phyloP scores from a whole-genome alignment of 1,140 invertebrate species.

The Drosophila seguyi region DNA sequence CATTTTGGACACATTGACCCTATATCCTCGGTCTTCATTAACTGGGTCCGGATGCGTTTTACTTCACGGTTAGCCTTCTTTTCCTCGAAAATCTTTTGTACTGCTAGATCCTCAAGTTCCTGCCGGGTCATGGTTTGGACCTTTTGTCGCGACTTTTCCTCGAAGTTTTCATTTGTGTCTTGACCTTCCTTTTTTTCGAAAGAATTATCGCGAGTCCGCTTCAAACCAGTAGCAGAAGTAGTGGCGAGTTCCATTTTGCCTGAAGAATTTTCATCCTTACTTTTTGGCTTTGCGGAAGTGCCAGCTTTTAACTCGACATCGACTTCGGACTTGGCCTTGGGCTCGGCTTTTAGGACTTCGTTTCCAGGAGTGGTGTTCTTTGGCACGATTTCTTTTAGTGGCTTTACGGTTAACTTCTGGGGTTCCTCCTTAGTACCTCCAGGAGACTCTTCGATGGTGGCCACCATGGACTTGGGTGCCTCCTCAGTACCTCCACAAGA shows the following conservation, averaged over 20 bases:
- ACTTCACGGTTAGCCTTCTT: constrained; percentile 89
- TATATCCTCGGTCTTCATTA: too few relatives aligned
- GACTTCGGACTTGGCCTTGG: neutral
- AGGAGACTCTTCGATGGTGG: too few relatives aligned
- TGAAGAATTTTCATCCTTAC: neutral
- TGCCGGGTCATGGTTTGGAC: constrained; percentile 85
- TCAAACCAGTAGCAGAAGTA: neutral
- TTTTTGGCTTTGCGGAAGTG: neutral
- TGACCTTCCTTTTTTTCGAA: too few relatives aligned
- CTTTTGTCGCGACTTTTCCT: too few relatives aligned
- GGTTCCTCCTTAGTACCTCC: neutral
- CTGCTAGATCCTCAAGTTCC: constrained; percentile 90
- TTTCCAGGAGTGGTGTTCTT: neutral
- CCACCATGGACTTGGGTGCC: too few relatives aligned
- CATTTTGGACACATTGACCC: too few relatives aligned
- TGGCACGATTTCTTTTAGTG: neutral
- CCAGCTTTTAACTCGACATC: neutral
- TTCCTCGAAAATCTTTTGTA: constrained; percentile 90
- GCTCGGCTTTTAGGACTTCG: too few relatives aligned
- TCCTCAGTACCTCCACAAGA: too few relatives aligned
- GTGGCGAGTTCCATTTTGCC: neutral
- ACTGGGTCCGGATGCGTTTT: constrained; percentile 88
- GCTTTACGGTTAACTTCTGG: neutral
- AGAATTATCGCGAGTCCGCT: neutral
- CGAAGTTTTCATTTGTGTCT: too few relatives aligned